Evolutionary conservation across 2,797 vertebrate genomes (phyloP).

Genomic region (Ctenochaetus hawaiiensis): DNA sequence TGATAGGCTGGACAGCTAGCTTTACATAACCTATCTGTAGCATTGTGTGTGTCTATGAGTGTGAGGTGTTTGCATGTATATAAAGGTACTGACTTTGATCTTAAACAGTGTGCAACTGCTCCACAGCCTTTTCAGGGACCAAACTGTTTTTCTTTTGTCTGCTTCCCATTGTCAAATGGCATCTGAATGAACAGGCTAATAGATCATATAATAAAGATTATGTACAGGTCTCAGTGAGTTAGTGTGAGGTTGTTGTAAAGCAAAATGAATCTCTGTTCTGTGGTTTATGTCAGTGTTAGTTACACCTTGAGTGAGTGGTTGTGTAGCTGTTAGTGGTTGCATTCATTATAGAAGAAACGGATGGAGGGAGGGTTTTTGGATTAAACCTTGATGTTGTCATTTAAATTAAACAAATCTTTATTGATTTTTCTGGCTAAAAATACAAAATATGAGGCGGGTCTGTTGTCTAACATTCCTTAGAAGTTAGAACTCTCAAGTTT

Average conservation of each 20-base stretch:
- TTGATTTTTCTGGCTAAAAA: neutral
- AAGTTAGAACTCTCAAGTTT: neutral
- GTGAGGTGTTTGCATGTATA: constrained; percentile 4
- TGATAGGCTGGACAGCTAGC: neutral
- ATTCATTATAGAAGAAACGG: neutral
- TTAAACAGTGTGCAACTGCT: constrained; percentile 3
- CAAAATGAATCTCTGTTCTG: neutral
- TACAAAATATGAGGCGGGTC: neutral
- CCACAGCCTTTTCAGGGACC: constrained; percentile 3
- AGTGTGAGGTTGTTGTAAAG: constrained; percentile 4
- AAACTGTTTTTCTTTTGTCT: constrained; percentile 34
- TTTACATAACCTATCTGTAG: too few species aligned
- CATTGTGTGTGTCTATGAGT: too few species aligned
- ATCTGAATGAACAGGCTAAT: constrained; percentile 34
- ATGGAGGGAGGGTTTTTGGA: neutral
- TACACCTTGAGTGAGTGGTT: neutral
- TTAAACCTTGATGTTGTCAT: neutral
- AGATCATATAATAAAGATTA: constrained; percentile 22
- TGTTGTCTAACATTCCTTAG: neutral
- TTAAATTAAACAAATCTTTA: neutral
- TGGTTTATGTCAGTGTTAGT: constrained; percentile 9
- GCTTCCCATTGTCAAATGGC: constrained; percentile 33
- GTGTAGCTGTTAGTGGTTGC: neutral
- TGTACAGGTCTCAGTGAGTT: constrained; percentile 3
- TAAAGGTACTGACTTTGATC: constrained; percentile 3